Base-by-base conservation (phyloP, 2,888 invertebrate species). In the Chirona hameri region DNA sequence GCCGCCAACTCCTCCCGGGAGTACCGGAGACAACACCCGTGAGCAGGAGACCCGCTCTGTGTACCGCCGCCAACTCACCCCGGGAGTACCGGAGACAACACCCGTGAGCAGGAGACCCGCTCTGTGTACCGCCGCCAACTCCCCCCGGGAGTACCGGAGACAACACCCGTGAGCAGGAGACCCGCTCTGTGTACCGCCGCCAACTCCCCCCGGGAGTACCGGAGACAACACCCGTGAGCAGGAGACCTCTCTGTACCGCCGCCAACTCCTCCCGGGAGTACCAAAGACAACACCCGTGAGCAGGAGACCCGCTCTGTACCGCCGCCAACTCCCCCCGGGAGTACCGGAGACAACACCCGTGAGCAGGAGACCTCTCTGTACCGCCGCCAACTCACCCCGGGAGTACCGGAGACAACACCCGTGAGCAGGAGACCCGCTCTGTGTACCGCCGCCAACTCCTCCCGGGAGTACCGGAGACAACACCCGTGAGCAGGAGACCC, bases 111-210 rank as follows among this genome's bases (percentile, higher is more conserved):
- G n/a, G n/a, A 69, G 39, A 5, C 39, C 4, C n/a, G n/a, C n/a
- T 7, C 7, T 7, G 39, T 39, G 39, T 39, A 39, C 39, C 39
- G 39, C 4, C 69, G 24, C n/a, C n/a, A n/a, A n/a, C n/a, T n/a
- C n/a, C n/a, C n/a, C n/a, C n/a, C n/a, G 97, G 95, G 95, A 97
- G 88, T 98, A 96, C 87, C 91, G 92, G 0, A 92, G 93, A 85
- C 96, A 96, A 87, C 92, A 93, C 65, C 39, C 12, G 21, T 46
- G 15, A 72, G 52, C 15, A 12, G 52, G 52, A 7, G 7, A n/a
- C n/a, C 7, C 39, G 39, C 7, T 39, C 39, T 39, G 39, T 39
- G 39, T 39, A 5, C 39, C 39, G 39, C 4, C 39, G 39, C 39
- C n/a, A 7, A 2, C 39, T 39, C 4, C 39, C 7, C 2, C 39